phyloP scores from a whole-genome alignment of 2,888 invertebrate genomes.

The Synanthedon andrenaeformis region DNA sequence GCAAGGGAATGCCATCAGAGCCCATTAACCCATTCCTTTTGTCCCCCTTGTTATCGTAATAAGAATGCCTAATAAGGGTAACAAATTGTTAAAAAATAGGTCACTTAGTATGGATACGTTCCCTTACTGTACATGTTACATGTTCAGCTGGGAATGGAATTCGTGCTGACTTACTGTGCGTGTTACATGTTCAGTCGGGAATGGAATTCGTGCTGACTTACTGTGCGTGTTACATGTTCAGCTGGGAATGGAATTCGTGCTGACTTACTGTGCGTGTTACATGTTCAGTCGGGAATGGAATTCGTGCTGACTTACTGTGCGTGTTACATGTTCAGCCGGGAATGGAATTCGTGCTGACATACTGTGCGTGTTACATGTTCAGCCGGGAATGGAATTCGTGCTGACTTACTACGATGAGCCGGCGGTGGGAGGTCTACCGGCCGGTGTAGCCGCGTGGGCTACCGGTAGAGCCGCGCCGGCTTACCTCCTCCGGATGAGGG shows the following conservation, averaged over 20 bases:
- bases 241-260: slow-evolving; percentile 82
- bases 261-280: slow-evolving; percentile 79
- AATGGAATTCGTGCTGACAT: too few relatives aligned
- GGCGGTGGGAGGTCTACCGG: slow-evolving; percentile 80
- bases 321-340: neutral
- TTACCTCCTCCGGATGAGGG: slow-evolving; percentile 77
- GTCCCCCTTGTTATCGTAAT: too few relatives aligned
- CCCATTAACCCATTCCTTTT: too few relatives aligned
- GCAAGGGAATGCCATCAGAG: too few relatives aligned
- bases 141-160: slow-evolving; percentile 76
- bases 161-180: slow-evolving; percentile 85
- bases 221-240: slow-evolving; percentile 58
- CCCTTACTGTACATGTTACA: slow-evolving; percentile 67
- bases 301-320: too few relatives aligned
- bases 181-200: too few relatives aligned
- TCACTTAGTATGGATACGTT: too few relatives aligned
- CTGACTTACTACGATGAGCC: slow-evolving; percentile 92
- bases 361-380: slow-evolving; percentile 25
- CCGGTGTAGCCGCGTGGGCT: slow-evolving; percentile 84
- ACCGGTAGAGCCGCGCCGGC: slow-evolving; percentile 81
- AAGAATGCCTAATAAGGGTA: too few relatives aligned
- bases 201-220: too few relatives aligned
- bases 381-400: slow-evolving; percentile 82
- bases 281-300: too few relatives aligned
- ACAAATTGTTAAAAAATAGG: too few relatives aligned